These are phyloP conservation scores for Hippoglossus hippoglossus DNA, from an alignment of 2,797 vertebrate genomes.

Conservation along the genomic window DNA sequence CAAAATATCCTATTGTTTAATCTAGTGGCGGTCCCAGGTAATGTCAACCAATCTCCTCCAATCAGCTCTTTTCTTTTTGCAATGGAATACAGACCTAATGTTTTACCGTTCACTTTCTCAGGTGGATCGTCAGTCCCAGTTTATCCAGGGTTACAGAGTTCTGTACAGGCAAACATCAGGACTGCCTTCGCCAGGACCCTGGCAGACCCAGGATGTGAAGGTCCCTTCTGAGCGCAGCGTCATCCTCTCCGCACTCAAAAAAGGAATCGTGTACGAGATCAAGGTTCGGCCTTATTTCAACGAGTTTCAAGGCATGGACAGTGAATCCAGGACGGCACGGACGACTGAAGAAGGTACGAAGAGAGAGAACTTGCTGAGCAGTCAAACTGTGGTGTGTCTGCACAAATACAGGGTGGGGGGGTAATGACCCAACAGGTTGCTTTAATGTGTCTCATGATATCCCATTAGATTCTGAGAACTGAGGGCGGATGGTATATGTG, in stretches of 20 bases:
- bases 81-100: slow-evolving; percentile 11
- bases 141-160: slow-evolving; percentile 97
- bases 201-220: slow-evolving; percentile 95
- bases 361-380: background rate
- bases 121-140: slow-evolving; percentile 98
- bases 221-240: slow-evolving; percentile 92
- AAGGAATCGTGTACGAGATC: slow-evolving; percentile 95
- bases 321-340: slow-evolving; percentile 93
- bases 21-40: slow-evolving; percentile 6
- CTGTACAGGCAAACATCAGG: slow-evolving; percentile 95
- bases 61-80: slow-evolving; percentile 5
- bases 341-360: slow-evolving; percentile 94
- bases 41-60: background rate
- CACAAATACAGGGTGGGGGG: slow-evolving; percentile 7
- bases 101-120: slow-evolving; percentile 62
- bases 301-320: slow-evolving; percentile 99
- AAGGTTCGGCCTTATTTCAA: slow-evolving; percentile 99
- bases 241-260: slow-evolving; percentile 90
- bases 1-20: slow-evolving; percentile 34
- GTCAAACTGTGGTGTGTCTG: slow-evolving; percentile 9
- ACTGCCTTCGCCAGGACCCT: slow-evolving; percentile 86
- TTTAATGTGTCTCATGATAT: slow-evolving; percentile 19
- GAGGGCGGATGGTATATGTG: slow-evolving; percentile 13
- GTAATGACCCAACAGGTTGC: slow-evolving; percentile 2
- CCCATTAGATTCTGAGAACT: slow-evolving; percentile 40